Percentiles rank a stretch among this genome's conserved stretches.
These are phyloP conservation scores for Malacoctenus gilli DNA, from an alignment of 2,797 vertebrate genomes.

Conservation along the genomic window DNA sequence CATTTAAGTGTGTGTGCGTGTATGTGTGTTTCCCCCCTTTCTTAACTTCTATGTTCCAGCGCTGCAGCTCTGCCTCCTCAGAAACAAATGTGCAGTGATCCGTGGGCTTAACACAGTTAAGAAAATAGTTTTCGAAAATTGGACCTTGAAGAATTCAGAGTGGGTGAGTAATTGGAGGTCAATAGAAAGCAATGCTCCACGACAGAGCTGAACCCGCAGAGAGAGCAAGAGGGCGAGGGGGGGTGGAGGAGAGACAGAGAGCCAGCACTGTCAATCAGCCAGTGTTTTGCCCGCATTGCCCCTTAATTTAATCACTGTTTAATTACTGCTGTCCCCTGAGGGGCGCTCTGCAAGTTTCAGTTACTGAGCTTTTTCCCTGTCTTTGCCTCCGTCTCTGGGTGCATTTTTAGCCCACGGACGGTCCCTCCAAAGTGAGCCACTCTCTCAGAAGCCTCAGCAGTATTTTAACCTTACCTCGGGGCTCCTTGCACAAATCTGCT, in stretches of 20 bases:
- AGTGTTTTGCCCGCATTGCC: conserved; percentile 77
- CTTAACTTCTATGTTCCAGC: conserved; percentile 39
- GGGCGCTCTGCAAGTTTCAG: conserved; percentile 74
- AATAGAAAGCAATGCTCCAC: conserved; percentile 75
- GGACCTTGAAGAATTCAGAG: conserved; percentile 76
- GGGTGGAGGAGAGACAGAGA: conserved; percentile 47
- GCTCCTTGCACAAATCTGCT: conserved; percentile 74
- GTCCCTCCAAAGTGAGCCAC: conserved; percentile 65
- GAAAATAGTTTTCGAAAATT: conserved; percentile 76
- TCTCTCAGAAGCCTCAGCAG: conserved; percentile 78
- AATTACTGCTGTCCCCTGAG: conserved; percentile 82
- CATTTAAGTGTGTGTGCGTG: conserved; percentile 44
- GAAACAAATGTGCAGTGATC: conserved; percentile 68
- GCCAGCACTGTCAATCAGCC: conserved; percentile 78
- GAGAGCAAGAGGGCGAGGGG: conserved; percentile 27
- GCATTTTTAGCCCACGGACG: conserved; percentile 76
- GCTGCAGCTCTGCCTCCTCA: conserved; percentile 43
- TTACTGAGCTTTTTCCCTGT: conserved; percentile 73
- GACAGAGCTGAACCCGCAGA: conserved; percentile 68
- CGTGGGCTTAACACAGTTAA: conserved; percentile 65
- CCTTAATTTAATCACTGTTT: conserved; percentile 87
- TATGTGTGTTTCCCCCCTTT: conserved; percentile 5
- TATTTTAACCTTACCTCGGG: conserved; percentile 81
- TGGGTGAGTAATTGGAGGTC: conserved; percentile 79
- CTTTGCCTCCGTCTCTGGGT: conserved; percentile 57